phyloP scores from a whole-genome alignment of 2,113 vertebrate species.

The Argyrosomus japonicus region DNA sequence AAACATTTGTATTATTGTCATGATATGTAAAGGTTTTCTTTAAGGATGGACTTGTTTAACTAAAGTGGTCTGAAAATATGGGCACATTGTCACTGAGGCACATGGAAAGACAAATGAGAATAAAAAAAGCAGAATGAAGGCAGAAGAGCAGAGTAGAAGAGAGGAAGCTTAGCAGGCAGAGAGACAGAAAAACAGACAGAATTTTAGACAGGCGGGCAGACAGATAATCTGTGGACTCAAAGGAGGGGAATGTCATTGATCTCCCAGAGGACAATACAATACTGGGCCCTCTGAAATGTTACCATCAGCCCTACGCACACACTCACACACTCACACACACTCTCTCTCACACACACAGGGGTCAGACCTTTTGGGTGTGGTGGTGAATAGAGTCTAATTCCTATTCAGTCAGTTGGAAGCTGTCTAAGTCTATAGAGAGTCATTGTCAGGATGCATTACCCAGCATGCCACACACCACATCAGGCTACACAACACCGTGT shows the following conservation, averaged over 20 bases:
- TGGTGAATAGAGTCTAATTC: constrained; percentile 72
- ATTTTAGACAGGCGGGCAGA: constrained; percentile 62
- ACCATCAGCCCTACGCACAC: constrained; percentile 27
- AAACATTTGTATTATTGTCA: background rate
- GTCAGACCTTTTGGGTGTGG: constrained; percentile 69
- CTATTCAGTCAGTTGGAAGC: constrained; percentile 71
- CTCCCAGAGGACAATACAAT: constrained; percentile 74
- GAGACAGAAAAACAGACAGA: constrained; percentile 48
- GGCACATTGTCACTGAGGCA: background rate
- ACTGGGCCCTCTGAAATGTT: constrained; percentile 56
- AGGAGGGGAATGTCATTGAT: constrained; percentile 80
- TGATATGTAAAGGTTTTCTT: background rate
- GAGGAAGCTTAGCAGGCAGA: constrained; percentile 39
- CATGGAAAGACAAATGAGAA: constrained; percentile 12
- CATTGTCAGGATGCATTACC: constrained; percentile 71
- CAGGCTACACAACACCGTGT: constrained; percentile 22
- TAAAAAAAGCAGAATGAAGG: constrained; percentile 39
- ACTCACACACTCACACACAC: constrained; percentile 38
- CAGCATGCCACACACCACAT: constrained; percentile 66
- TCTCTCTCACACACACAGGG: constrained; percentile 40
- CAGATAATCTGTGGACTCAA: constrained; percentile 74
- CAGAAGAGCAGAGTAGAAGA: constrained; percentile 19
- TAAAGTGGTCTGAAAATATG: background rate
- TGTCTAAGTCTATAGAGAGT: constrained; percentile 62
- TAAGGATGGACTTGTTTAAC: background rate